A percentile compares a stretch with the other conserved stretches of the same genome.
phyloP scores from a whole-genome alignment of 2,888 invertebrate genomes.

The Gymnosoma rotundatum region DNA sequence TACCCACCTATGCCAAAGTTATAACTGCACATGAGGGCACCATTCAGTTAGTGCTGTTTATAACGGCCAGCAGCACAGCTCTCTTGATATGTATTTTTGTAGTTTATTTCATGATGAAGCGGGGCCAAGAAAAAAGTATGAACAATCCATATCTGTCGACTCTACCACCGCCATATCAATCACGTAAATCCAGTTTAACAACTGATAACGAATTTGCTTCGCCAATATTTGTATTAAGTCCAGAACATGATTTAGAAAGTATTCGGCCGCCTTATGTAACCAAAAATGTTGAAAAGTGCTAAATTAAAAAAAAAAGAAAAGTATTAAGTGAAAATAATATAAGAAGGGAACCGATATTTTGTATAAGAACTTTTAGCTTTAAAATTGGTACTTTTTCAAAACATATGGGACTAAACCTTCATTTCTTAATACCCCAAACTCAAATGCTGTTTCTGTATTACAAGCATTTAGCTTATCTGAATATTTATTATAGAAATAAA shows the following conservation, averaged over 20 bases:
- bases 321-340: too few species aligned
- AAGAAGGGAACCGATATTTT: too few species aligned
- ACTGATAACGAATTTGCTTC: conserved; percentile 80
- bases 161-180: conserved; percentile 58
- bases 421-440: too few species aligned
- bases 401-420: not conserved
- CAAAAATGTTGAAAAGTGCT: conserved; percentile 44
- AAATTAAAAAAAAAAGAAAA: not conserved
- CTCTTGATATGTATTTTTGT: conserved; percentile 90
- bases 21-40: conserved; percentile 81
- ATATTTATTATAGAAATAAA: too few species aligned
- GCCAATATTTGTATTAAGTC: conserved; percentile 82
- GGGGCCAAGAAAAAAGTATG: conserved; percentile 83
- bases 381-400: not conserved
- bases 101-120: conserved; percentile 89
- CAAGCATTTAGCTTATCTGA: too few species aligned
- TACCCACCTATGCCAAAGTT: conserved; percentile 76
- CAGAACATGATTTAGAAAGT: conserved; percentile 74
- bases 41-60: conserved; percentile 90
- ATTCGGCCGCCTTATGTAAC: conserved; percentile 70
- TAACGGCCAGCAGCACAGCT: conserved; percentile 90
- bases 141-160: conserved; percentile 71
- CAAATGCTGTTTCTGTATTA: too few species aligned
- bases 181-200: conserved; percentile 65
- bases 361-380: not conserved